Base-by-base conservation (phyloP, 2,888 invertebrate genomes). In the Caenorhabditis sp. region DNA sequence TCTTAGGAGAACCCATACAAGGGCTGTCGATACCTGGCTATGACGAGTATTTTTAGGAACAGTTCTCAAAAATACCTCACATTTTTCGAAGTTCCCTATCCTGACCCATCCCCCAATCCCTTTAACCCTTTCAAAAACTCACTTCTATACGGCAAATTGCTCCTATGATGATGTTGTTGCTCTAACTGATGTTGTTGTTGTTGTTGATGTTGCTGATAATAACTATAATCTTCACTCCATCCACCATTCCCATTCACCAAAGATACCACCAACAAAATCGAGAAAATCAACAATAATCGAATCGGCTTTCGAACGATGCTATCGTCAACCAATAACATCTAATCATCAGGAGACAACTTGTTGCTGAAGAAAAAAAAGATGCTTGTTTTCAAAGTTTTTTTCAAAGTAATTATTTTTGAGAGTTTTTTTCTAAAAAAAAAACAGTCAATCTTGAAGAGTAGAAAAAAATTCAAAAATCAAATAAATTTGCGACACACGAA, bases 281-380 rank as follows among this genome's bases (percentile, higher is more conserved):
- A 7, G 5, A 17, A 10, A 14, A 17, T 17, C 43, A 43, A 43
- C 12, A 43, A 43, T 31, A 31, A 31, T 31, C 31, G 31, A n/a
- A n/a, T n/a, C n/a, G n/a, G n/a, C n/a, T n/a, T n/a, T n/a, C n/a
- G n/a, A 31, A 31, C 31, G 31, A 31, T 54, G 62, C 49, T 61
- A 56, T 67, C 66, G 66, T 56, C 71, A 63, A 71, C 71, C 71
- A 71, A 71, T 71, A 67, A 71, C 71, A 71, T 71, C 71, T 67
- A 71, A 65, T 67, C 71, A 71, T 71, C 63, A 67, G 71, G 71
- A 67, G 63, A 67, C 60, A 54, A 63, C 61, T 54, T 27, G 49
- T 3, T 31, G 4, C 31, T 31, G 31, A 31, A 31, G 10, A n/a
- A 31, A 31, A 31, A 31, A 31, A 31, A 7, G 31, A 31, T 31